Evolutionary conservation across 2,113 vertebrate species (phyloP), one percentile per base, ranked within the genome.

Genomic region (Periophthalmodon schlosseri): DNA sequence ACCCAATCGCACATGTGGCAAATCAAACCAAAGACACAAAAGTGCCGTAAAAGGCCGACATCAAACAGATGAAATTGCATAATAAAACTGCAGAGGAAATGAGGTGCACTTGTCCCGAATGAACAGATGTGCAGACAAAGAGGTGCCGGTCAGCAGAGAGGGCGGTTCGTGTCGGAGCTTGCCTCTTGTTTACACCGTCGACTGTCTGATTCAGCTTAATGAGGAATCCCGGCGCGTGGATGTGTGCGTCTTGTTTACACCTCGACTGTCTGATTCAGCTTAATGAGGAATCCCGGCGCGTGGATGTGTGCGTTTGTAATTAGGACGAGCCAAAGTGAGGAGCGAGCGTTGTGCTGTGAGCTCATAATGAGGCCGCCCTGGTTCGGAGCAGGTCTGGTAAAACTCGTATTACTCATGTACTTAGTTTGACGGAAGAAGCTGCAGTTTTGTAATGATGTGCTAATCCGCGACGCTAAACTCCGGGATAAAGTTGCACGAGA

Each of bases 151-250:
- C 68, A 54, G 36, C 79, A 74, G 79, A 79, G 72, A 75, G 73
- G 69, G 75, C 70, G 33, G 69, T 67, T 92, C 91, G 83, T 91
- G 91, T 89, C 71, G 74, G 72, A 83, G 74, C 91, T 87, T 91
- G 91, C 83, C 81, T 83, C 67, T 68, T 82, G 71, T 81, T 70
- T 67, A 80, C 28, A 65, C n/a, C 61, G n/a, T 60, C n/a, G 80
- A 56, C 71, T 73, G 86, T 83, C 86, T 91, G 90, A 92, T 84
- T 92, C 90, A 91, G 91, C 90, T 90, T 92, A 90, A 92, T 92
- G 90, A 80, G 84, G 82, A 89, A 87, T 91, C 84, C 88, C 89
- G 39, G 83, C 70, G 44, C 75, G 56, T 83, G 81, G 69, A 60
- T 69, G 60, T 47, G 39, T 69, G 54, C 57, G 60, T 77, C n/a